Base-by-base conservation (phyloP, 2,888 invertebrate genomes). In the Drosophila borborema region DNA sequence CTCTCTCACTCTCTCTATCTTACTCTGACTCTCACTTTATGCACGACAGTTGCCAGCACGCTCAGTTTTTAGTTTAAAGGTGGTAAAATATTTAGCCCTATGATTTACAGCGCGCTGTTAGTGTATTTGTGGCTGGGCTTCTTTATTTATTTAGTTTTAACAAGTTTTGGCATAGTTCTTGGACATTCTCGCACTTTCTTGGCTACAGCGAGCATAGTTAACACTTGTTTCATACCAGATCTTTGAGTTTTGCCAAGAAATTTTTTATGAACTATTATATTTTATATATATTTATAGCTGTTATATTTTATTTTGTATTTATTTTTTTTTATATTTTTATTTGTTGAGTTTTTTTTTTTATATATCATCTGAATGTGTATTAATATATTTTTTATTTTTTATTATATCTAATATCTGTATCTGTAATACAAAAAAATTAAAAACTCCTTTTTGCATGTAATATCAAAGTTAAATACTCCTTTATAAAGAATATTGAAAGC, bases 11-110 rank as follows among this genome's bases (percentile, higher is more conserved):
- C 48, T 7, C n/a, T 16, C 2, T 2, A 2, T 6, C 16, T 7
- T 2, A 2, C 46, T 8, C 8, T 16, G 3, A 5, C 28, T 6
- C 56, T 1, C n/a, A 36, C 36, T 53, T 18, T 18, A 34, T 34
- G 34, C 36, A 12, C 5, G 34, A 51, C 51, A 34, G 23, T 23
- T 23, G 12, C 16, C 36, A 58, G 60, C 58, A 60, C 16, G 46
- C 46, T 23, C 46, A 46, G 46, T 48, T 48, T 48, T n/a, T 31
- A 46, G 56, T 51, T 73, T 49, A 54, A 56, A 78, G 81, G 79
- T 76, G 80, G 63, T 74, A 66, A 74, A 83, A 72, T 79, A 83
- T 79, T 76, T 78, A 65, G 70, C 59, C 81, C 77, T 77, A 83
- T 86, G 77, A 83, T 81, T 83, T 84, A 82, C 78, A 74, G 74